Evolutionary conservation across 2,797 vertebrate genomes (phyloP), one percentile per base, ranked within the genome.

Genomic region (Brachyrhaphis roseni): DNA sequence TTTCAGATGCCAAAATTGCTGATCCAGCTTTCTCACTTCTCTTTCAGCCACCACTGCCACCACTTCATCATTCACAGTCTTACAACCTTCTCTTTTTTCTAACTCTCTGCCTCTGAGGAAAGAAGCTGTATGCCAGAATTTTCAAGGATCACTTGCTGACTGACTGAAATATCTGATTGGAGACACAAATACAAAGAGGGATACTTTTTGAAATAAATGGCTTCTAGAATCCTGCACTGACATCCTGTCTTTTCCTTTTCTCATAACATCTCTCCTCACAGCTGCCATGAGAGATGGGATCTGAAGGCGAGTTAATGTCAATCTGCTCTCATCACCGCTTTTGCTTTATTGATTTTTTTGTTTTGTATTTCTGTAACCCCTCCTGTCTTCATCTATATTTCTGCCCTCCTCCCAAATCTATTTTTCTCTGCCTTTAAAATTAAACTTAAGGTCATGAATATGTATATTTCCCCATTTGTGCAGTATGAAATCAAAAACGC

Each of bases 91-190:
- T 41, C 64, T 75, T 34, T 57, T 45, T 74, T 78, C 57, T 72
- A 81, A 78, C 82, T 79, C 64, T 77, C 71, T 75, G 72, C 74
- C 87, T 91, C 81, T 84, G 78, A 87, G 88, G 81, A 53, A 78
- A 87, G 88, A 36, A 78, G 43, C 84, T 77, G 72, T 47, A 73
- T 77, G 80, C 85, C 62, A 57, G 79, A 85, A 81, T 92, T 89
- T 76, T 90, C 79, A 78, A 76, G 78, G 84, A 41, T 57, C 74
- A 72, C 31, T 74, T 74, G 84, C 88, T 88, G 88, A 90, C 86
- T 87, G 90, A 92, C 86, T 76, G 81, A 84, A 90, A 91, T 86
- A 89, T 92, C 89, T 89, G 87, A 91, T 90, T 51, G 57, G 89
- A 87, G 75, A 75, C 82, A 81, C 78, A 82, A 64, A 80, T 72